Conservation (phyloP, 1,140 invertebrate species). For the Achatina immaculata region DNA sequence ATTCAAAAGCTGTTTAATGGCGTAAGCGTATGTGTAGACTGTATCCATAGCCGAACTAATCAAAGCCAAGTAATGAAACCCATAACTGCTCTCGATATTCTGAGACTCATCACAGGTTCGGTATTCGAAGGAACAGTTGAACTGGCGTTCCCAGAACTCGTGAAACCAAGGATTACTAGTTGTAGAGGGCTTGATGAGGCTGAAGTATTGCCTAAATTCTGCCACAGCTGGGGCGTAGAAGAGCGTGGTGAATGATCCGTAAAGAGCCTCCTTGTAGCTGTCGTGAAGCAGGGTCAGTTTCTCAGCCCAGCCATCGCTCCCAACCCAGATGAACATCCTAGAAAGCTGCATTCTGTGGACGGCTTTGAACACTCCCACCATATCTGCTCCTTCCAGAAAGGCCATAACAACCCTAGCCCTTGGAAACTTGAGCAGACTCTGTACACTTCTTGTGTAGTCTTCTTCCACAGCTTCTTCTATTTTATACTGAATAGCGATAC, state of each 20-base stretch:
- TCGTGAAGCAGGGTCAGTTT: conserved; percentile 7
- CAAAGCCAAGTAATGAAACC: not conserved
- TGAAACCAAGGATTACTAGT: conserved; percentile 30
- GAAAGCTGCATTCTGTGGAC: not conserved
- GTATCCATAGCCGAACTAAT: conserved; percentile 15
- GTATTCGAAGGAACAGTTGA: conserved; percentile 19
- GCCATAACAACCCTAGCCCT: conserved; percentile 25
- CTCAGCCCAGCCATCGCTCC: conserved; percentile 32
- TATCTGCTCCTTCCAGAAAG: conserved; percentile 4
- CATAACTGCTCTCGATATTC: not conserved
- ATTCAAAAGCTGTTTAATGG: not conserved
- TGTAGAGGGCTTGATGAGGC: not conserved
- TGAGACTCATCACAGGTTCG: conserved; percentile 14
- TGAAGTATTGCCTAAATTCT: conserved; percentile 19
- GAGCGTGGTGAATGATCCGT: conserved; percentile 8
- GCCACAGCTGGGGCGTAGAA: not conserved
- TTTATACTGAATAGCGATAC: conserved; percentile 75
- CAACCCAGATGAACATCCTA: conserved; percentile 30
- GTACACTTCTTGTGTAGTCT: conserved; percentile 11
- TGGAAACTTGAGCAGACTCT: not conserved
- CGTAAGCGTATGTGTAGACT: conserved; percentile 29
- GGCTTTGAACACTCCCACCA: conserved; percentile 1
- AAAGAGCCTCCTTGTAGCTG: conserved; percentile 57
- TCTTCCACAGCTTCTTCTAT: not conserved
- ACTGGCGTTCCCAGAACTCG: conserved; percentile 30